These are phyloP conservation scores for Drosophila ananassae DNA, from an alignment of 1,140 invertebrate species.

Conservation along the genomic window DNA sequence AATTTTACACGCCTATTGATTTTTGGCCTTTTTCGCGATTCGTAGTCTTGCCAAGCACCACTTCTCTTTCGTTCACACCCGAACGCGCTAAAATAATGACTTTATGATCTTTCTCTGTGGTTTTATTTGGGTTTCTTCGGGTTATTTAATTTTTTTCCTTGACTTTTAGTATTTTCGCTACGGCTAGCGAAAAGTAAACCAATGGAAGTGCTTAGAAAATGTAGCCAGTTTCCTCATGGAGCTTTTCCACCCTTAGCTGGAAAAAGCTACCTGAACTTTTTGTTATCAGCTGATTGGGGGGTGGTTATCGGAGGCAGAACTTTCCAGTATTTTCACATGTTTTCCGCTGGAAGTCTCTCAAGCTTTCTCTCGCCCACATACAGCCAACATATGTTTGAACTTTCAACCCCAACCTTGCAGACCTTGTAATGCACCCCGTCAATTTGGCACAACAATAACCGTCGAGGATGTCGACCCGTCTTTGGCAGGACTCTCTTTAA, in stretches of 20 bases:
- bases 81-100: slow-evolving; percentile 8
- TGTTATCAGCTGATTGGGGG: slow-evolving; percentile 49
- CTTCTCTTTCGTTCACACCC: slow-evolving; percentile 8
- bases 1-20: slow-evolving; percentile 77
- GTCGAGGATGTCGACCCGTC: slow-evolving; percentile 36
- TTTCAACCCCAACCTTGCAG: slow-evolving; percentile 77
- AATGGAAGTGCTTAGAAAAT: slow-evolving; percentile 65
- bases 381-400: slow-evolving; percentile 58
- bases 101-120: not conserved
- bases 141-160: not conserved
- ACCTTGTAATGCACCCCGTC: slow-evolving; percentile 49
- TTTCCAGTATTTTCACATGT: not conserved
- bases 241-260: slow-evolving; percentile 38
- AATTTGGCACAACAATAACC: slow-evolving; percentile 51
- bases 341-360: slow-evolving; percentile 20
- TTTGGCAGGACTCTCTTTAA: slow-evolving; percentile 13
- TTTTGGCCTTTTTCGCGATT: slow-evolving; percentile 41
- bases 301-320: slow-evolving; percentile 19
- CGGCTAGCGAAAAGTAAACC: slow-evolving; percentile 61
- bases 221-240: slow-evolving; percentile 19
- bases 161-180: no score
- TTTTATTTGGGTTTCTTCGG: slow-evolving; percentile 3
- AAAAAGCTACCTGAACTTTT: slow-evolving; percentile 29
- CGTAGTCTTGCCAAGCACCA: slow-evolving; percentile 11
- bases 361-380: slow-evolving; percentile 15